Conservation (phyloP, 2,888 invertebrate genomes). For the Ochropleura leucogaster region DNA sequence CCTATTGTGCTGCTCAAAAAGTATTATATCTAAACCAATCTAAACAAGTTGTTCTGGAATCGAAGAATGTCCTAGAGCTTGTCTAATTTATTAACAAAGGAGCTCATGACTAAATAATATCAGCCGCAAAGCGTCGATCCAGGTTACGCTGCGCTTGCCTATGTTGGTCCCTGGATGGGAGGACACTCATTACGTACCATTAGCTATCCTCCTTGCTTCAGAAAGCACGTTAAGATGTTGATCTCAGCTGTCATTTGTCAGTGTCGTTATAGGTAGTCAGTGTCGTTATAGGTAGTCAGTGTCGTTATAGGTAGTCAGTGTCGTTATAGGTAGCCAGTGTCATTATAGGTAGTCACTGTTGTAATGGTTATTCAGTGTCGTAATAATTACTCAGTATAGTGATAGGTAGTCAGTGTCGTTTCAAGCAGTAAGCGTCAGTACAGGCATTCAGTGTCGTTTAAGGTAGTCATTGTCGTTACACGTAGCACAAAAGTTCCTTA, state of each 20-base stretch:
- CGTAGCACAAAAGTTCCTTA: no score
- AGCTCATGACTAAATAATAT: neutral
- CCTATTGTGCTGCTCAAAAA: constrained; percentile 11
- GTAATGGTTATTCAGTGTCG: no score
- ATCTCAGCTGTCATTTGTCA: neutral
- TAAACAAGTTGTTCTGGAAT: constrained; percentile 26
- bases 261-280: neutral
- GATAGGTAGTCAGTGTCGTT: no score
- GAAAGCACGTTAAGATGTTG: neutral
- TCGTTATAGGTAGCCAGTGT: no score
- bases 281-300: neutral
- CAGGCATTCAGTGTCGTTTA: no score
- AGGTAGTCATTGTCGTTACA: no score
- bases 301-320: no score
- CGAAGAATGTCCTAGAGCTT: neutral
- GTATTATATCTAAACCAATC: constrained; percentile 14
- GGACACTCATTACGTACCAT: neutral
- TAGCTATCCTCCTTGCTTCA: neutral
- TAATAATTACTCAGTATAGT: no score
- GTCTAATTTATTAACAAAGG: neutral
- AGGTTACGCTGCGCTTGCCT: neutral
- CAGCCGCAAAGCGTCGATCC: neutral
- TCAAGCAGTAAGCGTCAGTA: no score
- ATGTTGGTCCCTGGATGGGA: neutral
- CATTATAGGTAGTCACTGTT: no score